Evolutionary conservation across 2,888 invertebrate genomes (phyloP).

Genomic region (Torymus aiolomorphi): DNA sequence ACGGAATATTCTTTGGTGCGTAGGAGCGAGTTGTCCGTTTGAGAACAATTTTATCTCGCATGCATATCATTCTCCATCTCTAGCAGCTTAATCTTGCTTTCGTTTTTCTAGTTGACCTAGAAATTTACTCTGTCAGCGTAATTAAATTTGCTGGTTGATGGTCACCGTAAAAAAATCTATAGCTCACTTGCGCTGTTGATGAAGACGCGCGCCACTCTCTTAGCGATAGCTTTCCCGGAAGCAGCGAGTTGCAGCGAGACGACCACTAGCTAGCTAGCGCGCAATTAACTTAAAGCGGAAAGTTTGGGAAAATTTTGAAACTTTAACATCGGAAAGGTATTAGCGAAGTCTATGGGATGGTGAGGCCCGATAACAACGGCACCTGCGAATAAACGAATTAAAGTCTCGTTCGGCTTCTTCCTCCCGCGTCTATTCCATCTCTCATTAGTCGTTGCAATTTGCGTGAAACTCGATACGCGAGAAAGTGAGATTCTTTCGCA

Average conservation of each 20-base stretch:
- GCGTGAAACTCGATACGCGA: conserved; percentile 38
- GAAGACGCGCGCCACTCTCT: neutral
- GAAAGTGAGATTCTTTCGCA: conserved; percentile 18
- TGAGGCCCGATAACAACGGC: conserved; percentile 23
- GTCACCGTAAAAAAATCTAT: no score
- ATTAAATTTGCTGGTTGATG: conserved; percentile 9
- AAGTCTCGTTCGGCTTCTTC: conserved; percentile 31
- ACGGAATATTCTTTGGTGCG: no score
- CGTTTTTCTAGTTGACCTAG: neutral
- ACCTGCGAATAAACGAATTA: conserved; percentile 52
- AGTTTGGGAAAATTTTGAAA: conserved; percentile 36
- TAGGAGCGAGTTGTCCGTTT: no score
- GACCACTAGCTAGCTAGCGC: neutral
- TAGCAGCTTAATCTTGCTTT: no score
- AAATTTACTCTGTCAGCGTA: no score
- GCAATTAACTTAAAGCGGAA: conserved; percentile 1
- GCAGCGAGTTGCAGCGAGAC: neutral
- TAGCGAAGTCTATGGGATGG: conserved; percentile 21
- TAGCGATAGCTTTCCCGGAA: neutral
- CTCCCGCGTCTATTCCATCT: conserved; percentile 9
- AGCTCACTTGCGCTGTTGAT: neutral
- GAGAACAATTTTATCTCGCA: no score
- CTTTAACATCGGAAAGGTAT: conserved; percentile 44
- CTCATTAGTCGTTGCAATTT: conserved; percentile 52
- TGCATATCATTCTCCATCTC: no score